A percentile compares a stretch with the other conserved stretches of the same genome.
Conservation (phyloP, 2,797 vertebrate genomes). For the Gobionotothen gibberifrons region DNA sequence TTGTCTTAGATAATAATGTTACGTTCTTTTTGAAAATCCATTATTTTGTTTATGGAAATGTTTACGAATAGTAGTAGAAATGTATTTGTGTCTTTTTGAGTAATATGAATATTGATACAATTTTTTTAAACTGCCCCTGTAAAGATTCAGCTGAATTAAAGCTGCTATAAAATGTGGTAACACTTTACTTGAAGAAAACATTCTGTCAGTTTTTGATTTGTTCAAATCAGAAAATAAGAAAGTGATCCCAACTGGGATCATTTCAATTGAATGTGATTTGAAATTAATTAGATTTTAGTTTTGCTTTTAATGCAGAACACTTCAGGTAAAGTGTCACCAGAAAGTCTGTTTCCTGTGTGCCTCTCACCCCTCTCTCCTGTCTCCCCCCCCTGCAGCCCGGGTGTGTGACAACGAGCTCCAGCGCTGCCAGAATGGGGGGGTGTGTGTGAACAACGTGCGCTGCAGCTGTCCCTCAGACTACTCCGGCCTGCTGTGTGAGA, state of each 20-base stretch:
- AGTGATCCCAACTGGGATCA: background rate
- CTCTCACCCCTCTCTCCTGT: constrained; percentile 64
- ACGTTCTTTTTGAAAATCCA: background rate
- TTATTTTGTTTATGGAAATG: background rate
- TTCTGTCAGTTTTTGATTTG: background rate
- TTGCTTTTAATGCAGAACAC: background rate
- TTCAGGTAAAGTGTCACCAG: constrained; percentile 52
- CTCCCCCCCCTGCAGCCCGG: constrained; percentile 84
- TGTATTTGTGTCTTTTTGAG: background rate
- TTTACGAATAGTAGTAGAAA: background rate
- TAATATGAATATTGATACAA: constrained; percentile 1
- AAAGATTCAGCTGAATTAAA: background rate
- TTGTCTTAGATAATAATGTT: background rate
- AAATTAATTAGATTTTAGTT: background rate
- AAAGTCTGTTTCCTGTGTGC: constrained; percentile 1
- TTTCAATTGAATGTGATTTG: background rate
- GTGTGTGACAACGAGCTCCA: constrained; percentile 96
- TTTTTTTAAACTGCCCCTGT: background rate
- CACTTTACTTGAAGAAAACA: constrained; percentile 47
- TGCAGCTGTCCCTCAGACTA: constrained; percentile 90
- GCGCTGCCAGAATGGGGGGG: constrained; percentile 96
- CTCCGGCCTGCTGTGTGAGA: constrained; percentile 94
- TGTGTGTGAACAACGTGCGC: constrained; percentile 90
- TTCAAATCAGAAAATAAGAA: background rate
- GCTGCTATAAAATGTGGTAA: constrained; percentile 9